Evolutionary conservation across 2,797 vertebrate species (phyloP), one percentile per base, ranked within the genome.

Genomic region (Tinamus major): DNA sequence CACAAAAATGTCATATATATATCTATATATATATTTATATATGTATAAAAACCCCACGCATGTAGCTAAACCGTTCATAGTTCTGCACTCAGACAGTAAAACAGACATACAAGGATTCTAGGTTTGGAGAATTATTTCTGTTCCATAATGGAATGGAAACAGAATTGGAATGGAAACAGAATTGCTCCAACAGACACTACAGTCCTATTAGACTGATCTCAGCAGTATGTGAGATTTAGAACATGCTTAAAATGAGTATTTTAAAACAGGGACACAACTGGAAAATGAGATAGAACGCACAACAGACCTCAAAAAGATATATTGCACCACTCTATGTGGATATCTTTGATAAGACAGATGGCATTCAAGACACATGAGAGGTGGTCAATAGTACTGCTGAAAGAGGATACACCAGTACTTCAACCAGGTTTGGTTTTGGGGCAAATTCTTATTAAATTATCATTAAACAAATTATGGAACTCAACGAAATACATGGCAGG

Each of bases 131-230:
- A 24, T 21, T 24, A 29, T 19, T 46, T 33, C 7, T 51, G 35
- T 89, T 79, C 41, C 55, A 44, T 49, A 80, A 5, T 51, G 35
- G 49, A 92, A 92, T 55, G 89, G 74, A 94, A 92, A 93, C 27
- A 17, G 27, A 55, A 55, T 17, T 31, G 27, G 51, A 85, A 31
- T 3, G 8, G 51, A 53, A 53, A 29, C 14, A 29, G 51, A 29
- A 85, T 89, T 59, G 29, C 49, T 91, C 20, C 53, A 90, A 64
- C 75, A 80, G 83, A 86, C 61, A 93, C 46, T 84, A 59, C 63
- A 79, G 39, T n/a, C 46, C 41, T 82, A 26, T 37, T 68, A 94
- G 55, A 63, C 37, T 92, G 75, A 93, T 64, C 61, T 94, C 80
- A 90, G 19, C 48, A 85, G 29, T 56, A 78, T 29, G 20, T 42